Percentiles rank a stretch among this genome's conserved stretches.
Conservation (phyloP, 2,113 vertebrate genomes). For the Australoheros scitulus region DNA sequence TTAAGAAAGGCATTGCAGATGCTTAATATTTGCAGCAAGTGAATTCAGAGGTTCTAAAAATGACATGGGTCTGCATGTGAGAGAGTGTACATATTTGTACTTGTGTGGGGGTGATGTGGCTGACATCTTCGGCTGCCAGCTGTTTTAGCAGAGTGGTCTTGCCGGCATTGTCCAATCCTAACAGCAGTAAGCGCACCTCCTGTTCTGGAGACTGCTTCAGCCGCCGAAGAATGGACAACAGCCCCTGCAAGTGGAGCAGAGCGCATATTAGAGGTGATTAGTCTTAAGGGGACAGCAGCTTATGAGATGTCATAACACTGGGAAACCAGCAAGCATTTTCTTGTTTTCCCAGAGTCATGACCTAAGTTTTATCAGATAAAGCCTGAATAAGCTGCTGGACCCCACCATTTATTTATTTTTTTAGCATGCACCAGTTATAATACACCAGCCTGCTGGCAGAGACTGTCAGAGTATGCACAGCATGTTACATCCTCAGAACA, state of each 20-base stretch:
- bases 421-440: not conserved
- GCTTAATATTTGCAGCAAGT: not conserved
- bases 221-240: constrained; percentile 90
- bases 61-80: not conserved
- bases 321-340: not conserved
- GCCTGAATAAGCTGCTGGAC: not conserved
- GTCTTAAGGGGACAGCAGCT: not conserved
- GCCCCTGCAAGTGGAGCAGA: constrained; percentile 80
- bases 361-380: not conserved
- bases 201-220: constrained; percentile 92
- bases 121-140: constrained; percentile 92
- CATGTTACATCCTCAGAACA: constrained; percentile 17
- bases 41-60: not conserved
- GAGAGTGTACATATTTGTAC: constrained; percentile 64
- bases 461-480: not conserved
- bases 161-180: constrained; percentile 94
- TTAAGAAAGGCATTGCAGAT: constrained; percentile 53
- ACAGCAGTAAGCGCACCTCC: constrained; percentile 91
- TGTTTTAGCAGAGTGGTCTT: constrained; percentile 95
- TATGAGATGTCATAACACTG: not conserved
- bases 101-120: constrained; percentile 94
- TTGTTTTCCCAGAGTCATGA: not conserved
- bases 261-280: constrained; percentile 5
- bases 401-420: not conserved
- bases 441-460: not conserved